A percentile compares a stretch with the other conserved stretches of the same genome.
Evolutionary conservation across 2,888 invertebrate species (phyloP).

Genomic region (Brassicogethes aeneus): DNA sequence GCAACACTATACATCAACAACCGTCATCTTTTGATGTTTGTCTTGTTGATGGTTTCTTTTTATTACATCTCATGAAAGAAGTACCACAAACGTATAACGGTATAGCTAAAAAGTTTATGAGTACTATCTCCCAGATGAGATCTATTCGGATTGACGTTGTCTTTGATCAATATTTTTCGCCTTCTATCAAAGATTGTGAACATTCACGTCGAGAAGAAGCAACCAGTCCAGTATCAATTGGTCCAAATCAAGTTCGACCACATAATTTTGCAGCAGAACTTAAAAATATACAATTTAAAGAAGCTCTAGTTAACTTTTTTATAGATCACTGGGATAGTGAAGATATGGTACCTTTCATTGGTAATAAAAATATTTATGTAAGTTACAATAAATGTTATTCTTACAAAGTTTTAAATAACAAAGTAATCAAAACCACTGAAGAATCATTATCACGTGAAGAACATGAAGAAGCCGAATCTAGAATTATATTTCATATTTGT

Average conservation of each 20-base stretch:
- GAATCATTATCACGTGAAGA: slow-evolving; percentile 11
- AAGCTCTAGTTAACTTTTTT: slow-evolving; percentile 23
- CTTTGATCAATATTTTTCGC: slow-evolving; percentile 18
- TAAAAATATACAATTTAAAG: slow-evolving; percentile 22
- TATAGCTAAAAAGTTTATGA: slow-evolving; percentile 24
- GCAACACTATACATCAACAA: slow-evolving; percentile 5
- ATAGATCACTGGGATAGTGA: slow-evolving; percentile 23
- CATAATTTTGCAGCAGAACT: slow-evolving; percentile 20
- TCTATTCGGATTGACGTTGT: slow-evolving; percentile 16
- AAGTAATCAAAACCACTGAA: slow-evolving; percentile 6
- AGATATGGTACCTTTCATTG: slow-evolving; percentile 24
- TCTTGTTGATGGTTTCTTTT: slow-evolving; percentile 29
- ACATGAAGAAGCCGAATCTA: slow-evolving; percentile 13
- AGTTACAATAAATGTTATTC: slow-evolving; percentile 19
- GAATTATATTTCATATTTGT: slow-evolving; percentile 15
- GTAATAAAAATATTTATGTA: slow-evolving; percentile 16
- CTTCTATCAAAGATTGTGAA: slow-evolving; percentile 21
- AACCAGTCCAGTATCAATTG: slow-evolving; percentile 18
- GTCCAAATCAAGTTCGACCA: slow-evolving; percentile 22
- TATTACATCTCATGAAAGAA: slow-evolving; percentile 22
- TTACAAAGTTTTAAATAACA: slow-evolving; percentile 20
- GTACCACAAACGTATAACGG: slow-evolving; percentile 24
- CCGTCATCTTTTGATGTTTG: slow-evolving; percentile 19
- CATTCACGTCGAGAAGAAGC: slow-evolving; percentile 14
- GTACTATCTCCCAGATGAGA: slow-evolving; percentile 11